These are phyloP conservation scores for Tragelaphus strepsiceros DNA, from an alignment of 2,113 vertebrate genomes.

Conservation along the genomic window DNA sequence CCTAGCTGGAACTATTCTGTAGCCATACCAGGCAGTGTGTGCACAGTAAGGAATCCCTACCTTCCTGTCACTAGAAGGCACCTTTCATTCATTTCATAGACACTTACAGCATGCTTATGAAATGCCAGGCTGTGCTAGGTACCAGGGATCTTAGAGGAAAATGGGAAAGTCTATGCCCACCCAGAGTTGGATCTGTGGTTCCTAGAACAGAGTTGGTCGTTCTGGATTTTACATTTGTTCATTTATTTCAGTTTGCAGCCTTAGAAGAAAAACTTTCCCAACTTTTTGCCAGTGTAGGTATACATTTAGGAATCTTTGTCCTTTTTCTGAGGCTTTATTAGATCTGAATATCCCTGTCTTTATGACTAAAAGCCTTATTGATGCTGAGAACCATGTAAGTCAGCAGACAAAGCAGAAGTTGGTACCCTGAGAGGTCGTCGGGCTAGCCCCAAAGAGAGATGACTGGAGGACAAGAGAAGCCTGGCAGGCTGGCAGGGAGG, in stretches of 20 bases:
- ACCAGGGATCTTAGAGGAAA: neutral
- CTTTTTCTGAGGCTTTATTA: neutral
- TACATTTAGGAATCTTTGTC: neutral
- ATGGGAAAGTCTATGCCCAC: neutral
- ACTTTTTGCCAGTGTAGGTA: neutral
- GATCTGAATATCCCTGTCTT: neutral
- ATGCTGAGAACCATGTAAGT: neutral
- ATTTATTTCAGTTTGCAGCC: neutral
- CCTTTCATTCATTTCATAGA: constrained; percentile 41
- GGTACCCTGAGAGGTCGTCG: neutral
- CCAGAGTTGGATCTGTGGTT: neutral
- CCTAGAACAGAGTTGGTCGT: neutral
- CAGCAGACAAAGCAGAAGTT: neutral
- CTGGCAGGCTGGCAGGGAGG: neutral
- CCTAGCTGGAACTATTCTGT: neutral
- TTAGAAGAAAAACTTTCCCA: neutral
- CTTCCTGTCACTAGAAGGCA: neutral
- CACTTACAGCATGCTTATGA: neutral
- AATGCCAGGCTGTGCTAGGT: neutral
- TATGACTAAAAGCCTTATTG: neutral
- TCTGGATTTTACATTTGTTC: neutral
- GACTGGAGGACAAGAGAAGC: neutral
- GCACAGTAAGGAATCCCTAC: neutral
- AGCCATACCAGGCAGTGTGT: neutral
- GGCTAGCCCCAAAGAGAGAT: neutral